Evolutionary conservation across 2,888 invertebrate genomes (phyloP).

Genomic region (Pseudanteris insignis): DNA sequence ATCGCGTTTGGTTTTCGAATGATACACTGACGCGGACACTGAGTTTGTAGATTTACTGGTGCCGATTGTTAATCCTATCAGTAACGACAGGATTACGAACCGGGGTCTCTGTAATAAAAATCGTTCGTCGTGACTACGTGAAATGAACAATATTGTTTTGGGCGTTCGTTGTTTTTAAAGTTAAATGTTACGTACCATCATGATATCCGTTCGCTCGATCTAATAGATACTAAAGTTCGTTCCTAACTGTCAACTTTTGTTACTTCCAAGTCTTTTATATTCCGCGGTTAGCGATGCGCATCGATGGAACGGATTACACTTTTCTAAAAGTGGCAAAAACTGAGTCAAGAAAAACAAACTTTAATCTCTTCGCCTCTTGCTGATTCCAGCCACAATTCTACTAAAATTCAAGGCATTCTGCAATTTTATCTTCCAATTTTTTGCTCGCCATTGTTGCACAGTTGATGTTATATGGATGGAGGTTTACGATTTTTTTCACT

Average conservation of each 20-base stretch:
- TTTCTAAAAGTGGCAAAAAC: slow-evolving; percentile 64
- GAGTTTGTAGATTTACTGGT: slow-evolving; percentile 10
- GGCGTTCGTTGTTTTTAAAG: slow-evolving; percentile 6
- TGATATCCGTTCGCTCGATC: slow-evolving; percentile 52
- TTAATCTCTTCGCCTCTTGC: slow-evolving; percentile 54
- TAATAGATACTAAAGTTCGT: slow-evolving; percentile 54
- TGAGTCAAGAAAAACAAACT: slow-evolving; percentile 55
- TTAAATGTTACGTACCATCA: slow-evolving; percentile 58
- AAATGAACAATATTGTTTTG: neutral
- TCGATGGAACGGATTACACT: slow-evolving; percentile 58
- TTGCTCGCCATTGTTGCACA: no score
- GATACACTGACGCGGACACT: slow-evolving; percentile 9
- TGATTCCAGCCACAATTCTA: slow-evolving; percentile 47
- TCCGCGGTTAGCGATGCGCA: slow-evolving; percentile 60
- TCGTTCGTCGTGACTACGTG: slow-evolving; percentile 5
- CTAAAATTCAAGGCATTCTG: slow-evolving; percentile 50
- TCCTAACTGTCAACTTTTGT: slow-evolving; percentile 56
- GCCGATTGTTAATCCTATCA: slow-evolving; percentile 15
- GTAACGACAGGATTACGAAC: slow-evolving; percentile 14
- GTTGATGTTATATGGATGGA: neutral
- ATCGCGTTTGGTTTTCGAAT: slow-evolving; percentile 22
- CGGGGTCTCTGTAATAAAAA: slow-evolving; percentile 29
- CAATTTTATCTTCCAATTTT: slow-evolving; percentile 5
- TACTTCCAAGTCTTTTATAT: slow-evolving; percentile 61
- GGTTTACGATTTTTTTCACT: neutral